These are phyloP conservation scores for Caenorhabditis macrosperma DNA, from an alignment of 2,888 invertebrate species.

Conservation along the genomic window DNA sequence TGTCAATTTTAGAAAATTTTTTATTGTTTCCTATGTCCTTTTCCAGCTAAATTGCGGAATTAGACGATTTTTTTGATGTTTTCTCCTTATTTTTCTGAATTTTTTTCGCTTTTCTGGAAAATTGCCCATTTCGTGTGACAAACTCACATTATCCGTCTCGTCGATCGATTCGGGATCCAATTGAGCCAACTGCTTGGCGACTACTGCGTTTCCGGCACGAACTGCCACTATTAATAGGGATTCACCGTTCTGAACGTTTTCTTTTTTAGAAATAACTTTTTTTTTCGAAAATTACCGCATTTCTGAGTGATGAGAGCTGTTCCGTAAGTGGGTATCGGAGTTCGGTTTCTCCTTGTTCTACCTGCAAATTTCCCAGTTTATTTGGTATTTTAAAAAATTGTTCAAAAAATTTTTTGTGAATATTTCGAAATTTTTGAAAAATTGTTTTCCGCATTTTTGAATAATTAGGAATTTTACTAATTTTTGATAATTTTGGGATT, in stretches of 20 bases:
- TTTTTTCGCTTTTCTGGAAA: constrained; percentile 4
- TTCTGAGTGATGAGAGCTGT: constrained; percentile 54
- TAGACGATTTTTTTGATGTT: not conserved
- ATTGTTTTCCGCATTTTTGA: not conserved
- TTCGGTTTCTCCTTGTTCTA: constrained; percentile 57
- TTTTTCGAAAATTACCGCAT: constrained; percentile 50
- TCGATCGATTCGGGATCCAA: constrained; percentile 72
- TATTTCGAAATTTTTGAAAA: not conserved
- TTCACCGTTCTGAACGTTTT: constrained; percentile 75
- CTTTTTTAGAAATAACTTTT: not conserved
- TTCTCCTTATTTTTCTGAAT: not conserved
- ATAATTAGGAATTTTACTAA: not conserved
- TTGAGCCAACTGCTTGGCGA: constrained; percentile 85
- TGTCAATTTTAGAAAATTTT: too few relatives aligned
- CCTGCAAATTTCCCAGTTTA: constrained; percentile 35
- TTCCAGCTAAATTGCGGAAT: too few relatives aligned
- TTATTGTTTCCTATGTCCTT: too few relatives aligned
- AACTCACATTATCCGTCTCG: constrained; percentile 77
- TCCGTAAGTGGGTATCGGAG: constrained; percentile 43
- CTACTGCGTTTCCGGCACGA: constrained; percentile 86
- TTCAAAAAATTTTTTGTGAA: not conserved
- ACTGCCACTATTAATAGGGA: constrained; percentile 77
- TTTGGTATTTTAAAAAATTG: not conserved
- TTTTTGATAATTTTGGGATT: not conserved
- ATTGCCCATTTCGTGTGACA: too few relatives aligned